Evolutionary conservation across 1,140 invertebrate species (phyloP).

Genomic region (Pentalonia nigronervosa): DNA sequence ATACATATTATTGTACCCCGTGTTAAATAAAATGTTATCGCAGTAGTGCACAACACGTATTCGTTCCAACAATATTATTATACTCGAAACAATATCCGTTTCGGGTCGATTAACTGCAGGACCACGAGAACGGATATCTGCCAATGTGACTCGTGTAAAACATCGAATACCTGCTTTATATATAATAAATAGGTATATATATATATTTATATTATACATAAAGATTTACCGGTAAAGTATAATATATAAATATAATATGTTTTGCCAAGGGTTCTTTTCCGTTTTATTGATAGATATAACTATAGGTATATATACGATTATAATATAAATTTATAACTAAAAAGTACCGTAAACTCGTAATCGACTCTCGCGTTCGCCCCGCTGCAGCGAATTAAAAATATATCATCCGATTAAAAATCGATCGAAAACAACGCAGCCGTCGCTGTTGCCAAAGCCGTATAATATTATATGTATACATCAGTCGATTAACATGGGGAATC

Average conservation of each 20-base stretch:
- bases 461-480: neutral
- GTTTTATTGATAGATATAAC: neutral
- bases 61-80: neutral
- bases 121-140: neutral
- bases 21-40: neutral
- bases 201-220: neutral
- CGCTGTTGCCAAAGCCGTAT: neutral
- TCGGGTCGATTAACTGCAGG: neutral
- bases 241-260: neutral
- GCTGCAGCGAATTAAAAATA: neutral
- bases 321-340: neutral
- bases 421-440: neutral
- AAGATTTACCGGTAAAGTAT: neutral
- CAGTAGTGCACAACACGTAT: neutral
- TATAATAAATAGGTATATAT: neutral
- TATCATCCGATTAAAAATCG: neutral
- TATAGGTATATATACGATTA: neutral
- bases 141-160: neutral
- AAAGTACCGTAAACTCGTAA: neutral
- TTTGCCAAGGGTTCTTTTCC: neutral
- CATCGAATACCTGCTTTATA: neutral
- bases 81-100: slow-evolving; percentile 1
- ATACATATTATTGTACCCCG: neutral
- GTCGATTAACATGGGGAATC: neutral
- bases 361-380: neutral